Base-by-base conservation (phyloP, 92 coral and sea anemone species). In the Metridium senile region DNA sequence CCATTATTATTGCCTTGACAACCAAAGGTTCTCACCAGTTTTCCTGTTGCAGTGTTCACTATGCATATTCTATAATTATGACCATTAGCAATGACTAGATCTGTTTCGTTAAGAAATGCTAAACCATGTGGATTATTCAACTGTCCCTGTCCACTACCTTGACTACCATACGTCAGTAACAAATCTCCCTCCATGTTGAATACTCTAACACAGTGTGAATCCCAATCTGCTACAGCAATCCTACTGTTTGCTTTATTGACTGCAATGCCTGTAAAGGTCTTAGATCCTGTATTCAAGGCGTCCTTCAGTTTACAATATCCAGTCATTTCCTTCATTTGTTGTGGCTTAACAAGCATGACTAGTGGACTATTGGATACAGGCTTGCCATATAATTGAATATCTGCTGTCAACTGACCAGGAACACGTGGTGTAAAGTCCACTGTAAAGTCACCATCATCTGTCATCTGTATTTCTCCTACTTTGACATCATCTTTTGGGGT, bases 301-400 rank as follows among this genome's bases (percentile, higher is more conserved):
- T 31, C 58, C 2, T 70, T 70, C 33, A 46, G 20, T 32, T 23
- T 47, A 39, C 26, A 70, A 27, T 27, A 29, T 26, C 61, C 35
- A 32, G 58, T 35, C 28, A 46, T 19, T 70, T 39, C 31, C 74
- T 43, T 26, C 13, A 43, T 18, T 11, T 70, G 58, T 39, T 68
- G 74, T 25, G 74, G 58, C 33, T 68, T 68, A 13, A 68, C 28
- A 27, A 20, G 0, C 63, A 75, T 28, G n/a, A 62, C 63, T 0
- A 75, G 46, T 75, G 80, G 80, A 75, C 80, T 75, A 47, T 62
- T 75, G 0, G 71, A 46, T 45, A 75, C 71, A 51, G 33, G 46
- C 23, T 43, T 43, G 19, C 80, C 80, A 64, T 63, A 34, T 53
- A 75, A 17, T 62, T 62, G 23, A 43, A 75, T 62, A 68, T 75